Evolutionary conservation across 2,888 invertebrate genomes (phyloP), one percentile per base, ranked within the genome.

Genomic region (Cyaniris semiargus): DNA sequence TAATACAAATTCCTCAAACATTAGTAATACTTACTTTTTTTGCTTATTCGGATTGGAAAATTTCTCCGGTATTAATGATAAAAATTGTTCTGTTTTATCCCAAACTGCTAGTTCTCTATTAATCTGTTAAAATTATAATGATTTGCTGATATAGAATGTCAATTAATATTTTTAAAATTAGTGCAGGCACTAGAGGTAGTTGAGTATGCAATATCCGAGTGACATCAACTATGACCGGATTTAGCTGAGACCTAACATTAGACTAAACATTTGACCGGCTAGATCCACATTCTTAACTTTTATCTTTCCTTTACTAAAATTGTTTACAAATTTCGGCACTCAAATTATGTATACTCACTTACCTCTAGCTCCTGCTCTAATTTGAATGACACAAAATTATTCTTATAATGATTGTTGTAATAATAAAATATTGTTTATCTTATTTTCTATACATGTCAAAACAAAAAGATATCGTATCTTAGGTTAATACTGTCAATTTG

Each of bases 41-140:
- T 97, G 96, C 88, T 96, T 96, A 2, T 85, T 88, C 78, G 94
- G 89, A 85, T 97, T 95, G 72, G 94, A 92, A 90, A 97, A 97
- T 79, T 91, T 90, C 81, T 96, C 96, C 77, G 97, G 97, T 83
- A 97, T 94, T 82, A 97, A 93, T 86, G 95, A 90, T 81, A 97
- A 91, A 89, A 97, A 97, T 85, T 96, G 95, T 84, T 96, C 95
- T 78, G 96, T 90, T 90, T 97, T 98, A 76, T 95, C 94, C 97
- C 98, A 98, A 78, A 98, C 90, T 85, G 95, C 94, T 58, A 98
- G 95, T 84, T 95, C 93, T 81, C 91, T 91, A 76, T 87, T 85
- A 76, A 93, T 87, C 88, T 94, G 88, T n/a, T 88, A 87, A 79
- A 80, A 79, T 80, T 76, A n/a, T 76, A 66, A 27, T 72, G 72